phyloP scores from a whole-genome alignment of 1,140 invertebrate genomes.

The Caenorhabditis remanei region DNA sequence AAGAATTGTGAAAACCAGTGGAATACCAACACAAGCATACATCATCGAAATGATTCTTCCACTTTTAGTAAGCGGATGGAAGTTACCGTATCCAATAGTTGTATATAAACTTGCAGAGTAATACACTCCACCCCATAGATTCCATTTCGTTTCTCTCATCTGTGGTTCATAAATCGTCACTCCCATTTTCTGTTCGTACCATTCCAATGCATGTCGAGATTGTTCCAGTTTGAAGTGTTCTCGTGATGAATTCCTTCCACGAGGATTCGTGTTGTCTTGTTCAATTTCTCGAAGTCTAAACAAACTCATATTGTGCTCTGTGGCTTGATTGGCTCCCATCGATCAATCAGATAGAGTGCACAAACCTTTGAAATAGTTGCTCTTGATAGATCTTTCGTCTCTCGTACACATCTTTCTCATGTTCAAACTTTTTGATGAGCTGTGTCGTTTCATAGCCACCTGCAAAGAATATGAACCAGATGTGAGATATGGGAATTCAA shows the following conservation, averaged over 20 bases:
- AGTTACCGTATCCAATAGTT: constrained; percentile 66
- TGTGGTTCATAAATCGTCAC: constrained; percentile 50
- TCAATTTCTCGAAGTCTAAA: constrained; percentile 64
- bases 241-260: constrained; percentile 19
- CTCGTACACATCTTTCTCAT: constrained; percentile 59
- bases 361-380: constrained; percentile 60
- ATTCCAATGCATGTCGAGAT: constrained; percentile 60
- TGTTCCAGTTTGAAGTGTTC: constrained; percentile 57
- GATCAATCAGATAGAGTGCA: not conserved
- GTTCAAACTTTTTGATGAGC: constrained; percentile 58
- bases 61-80: constrained; percentile 56
- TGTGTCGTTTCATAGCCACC: constrained; percentile 60
- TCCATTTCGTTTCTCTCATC: constrained; percentile 63
- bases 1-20: constrained; percentile 62
- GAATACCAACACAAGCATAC: constrained; percentile 64
- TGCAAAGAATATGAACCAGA: constrained; percentile 48
- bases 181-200: constrained; percentile 63
- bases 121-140: constrained; percentile 64
- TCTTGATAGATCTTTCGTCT: constrained; percentile 62
- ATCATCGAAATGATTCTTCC: constrained; percentile 64
- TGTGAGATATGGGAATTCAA: not conserved
- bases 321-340: not conserved
- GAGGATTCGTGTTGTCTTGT: constrained; percentile 47
- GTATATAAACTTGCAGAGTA: constrained; percentile 64
- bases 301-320: constrained; percentile 18